These are phyloP conservation scores for Endomychus coccineus DNA, from an alignment of 2,888 invertebrate genomes.

Conservation along the genomic window DNA sequence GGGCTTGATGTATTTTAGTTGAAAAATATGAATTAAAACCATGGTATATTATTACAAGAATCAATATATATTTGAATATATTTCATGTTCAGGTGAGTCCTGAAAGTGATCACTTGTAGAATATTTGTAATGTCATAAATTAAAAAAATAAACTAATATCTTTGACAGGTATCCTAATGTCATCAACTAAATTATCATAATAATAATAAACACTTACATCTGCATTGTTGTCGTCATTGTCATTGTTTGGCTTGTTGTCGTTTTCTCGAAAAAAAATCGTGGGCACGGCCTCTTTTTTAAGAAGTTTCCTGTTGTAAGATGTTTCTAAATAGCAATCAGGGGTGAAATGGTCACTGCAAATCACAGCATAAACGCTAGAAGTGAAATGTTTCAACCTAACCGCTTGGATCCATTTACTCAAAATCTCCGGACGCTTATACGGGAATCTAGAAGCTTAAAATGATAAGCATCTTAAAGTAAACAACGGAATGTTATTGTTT, in stretches of 20 bases:
- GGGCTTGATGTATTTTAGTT: too few species aligned
- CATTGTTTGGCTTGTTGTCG: neutral
- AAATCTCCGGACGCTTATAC: conserved; percentile 11
- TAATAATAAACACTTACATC: too few species aligned
- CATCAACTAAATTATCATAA: too few species aligned
- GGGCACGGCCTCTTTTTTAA: conserved; percentile 11
- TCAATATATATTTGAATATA: too few species aligned
- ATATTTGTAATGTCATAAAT: too few species aligned
- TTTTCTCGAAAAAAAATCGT: conserved; percentile 12
- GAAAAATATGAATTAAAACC: too few species aligned
- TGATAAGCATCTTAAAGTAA: neutral
- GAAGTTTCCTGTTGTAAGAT: conserved; percentile 8
- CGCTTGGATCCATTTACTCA: conserved; percentile 12
- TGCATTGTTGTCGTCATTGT: too few species aligned
- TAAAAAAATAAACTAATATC: too few species aligned
- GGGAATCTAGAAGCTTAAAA: conserved; percentile 10
- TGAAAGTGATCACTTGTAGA: too few species aligned
- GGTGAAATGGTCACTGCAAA: conserved; percentile 12
- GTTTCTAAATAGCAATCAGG: conserved; percentile 8
- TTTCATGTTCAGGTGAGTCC: too few species aligned
- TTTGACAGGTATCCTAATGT: too few species aligned
- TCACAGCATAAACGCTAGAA: conserved; percentile 10
- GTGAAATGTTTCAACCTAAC: conserved; percentile 12
- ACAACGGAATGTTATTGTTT: neutral
- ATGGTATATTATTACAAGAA: too few species aligned